These are phyloP conservation scores for Carassius auratus DNA, from an alignment of 2,113 vertebrate species.

Conservation along the genomic window DNA sequence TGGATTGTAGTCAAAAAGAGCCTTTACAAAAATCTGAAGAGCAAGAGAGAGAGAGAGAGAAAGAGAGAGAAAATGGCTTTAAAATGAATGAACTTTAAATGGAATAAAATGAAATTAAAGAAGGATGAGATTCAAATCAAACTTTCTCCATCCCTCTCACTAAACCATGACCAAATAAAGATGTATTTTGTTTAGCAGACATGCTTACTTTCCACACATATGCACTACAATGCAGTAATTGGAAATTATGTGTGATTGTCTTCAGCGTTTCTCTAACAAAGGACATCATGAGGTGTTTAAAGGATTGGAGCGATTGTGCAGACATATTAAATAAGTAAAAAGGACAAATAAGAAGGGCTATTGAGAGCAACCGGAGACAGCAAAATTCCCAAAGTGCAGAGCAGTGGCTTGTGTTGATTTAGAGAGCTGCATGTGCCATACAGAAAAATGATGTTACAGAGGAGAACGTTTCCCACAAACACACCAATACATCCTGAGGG, in stretches of 20 bases:
- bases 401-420: conserved; percentile 61
- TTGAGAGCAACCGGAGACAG: background rate
- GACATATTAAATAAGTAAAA: background rate
- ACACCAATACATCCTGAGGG: conserved; percentile 45
- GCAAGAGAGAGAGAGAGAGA: background rate
- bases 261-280: background rate
- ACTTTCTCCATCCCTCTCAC: background rate
- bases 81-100: conserved; percentile 21
- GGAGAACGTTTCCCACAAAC: conserved; percentile 54
- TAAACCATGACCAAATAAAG: conserved; percentile 24
- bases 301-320: background rate
- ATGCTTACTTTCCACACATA: conserved; percentile 11
- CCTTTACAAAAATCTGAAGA: conserved; percentile 88
- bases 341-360: background rate
- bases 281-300: background rate
- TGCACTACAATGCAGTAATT: background rate
- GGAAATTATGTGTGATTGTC: conserved; percentile 7
- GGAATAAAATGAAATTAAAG: conserved; percentile 26
- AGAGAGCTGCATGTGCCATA: conserved; percentile 58
- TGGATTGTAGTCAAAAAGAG: conserved; percentile 93
- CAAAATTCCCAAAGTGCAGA: background rate
- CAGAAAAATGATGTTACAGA: conserved; percentile 60
- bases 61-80: background rate
- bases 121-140: conserved; percentile 20
- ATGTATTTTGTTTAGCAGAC: conserved; percentile 8